Conservation (phyloP, 2,888 invertebrate genomes). For the Epinotia ramella region DNA sequence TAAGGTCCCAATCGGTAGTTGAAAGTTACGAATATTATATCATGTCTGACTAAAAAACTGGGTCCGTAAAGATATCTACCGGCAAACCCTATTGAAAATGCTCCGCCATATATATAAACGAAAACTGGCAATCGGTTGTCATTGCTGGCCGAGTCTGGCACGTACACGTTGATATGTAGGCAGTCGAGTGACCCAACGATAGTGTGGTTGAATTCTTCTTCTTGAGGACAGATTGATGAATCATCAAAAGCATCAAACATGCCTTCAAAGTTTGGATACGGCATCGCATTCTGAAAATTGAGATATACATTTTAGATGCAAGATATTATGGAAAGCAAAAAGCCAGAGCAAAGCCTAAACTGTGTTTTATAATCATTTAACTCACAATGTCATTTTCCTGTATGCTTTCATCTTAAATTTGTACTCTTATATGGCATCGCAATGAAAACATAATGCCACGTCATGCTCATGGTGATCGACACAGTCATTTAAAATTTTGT, state of each 20-base stretch:
- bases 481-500: no score
- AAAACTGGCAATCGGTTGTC: slow-evolving; percentile 61
- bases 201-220: slow-evolving; percentile 53
- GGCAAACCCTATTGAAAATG: slow-evolving; percentile 56
- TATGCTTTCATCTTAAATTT: no score
- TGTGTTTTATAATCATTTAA: no score
- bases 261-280: slow-evolving; percentile 58
- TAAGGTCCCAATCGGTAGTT: slow-evolving; percentile 70
- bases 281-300: slow-evolving; percentile 58
- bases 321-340: no score
- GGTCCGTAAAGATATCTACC: slow-evolving; percentile 60
- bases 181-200: slow-evolving; percentile 62
- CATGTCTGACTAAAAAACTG: slow-evolving; percentile 60
- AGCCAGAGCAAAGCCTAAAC: no score
- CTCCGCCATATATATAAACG: slow-evolving; percentile 67
- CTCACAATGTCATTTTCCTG: no score
- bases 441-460: no score
- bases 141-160: slow-evolving; percentile 59
- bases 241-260: slow-evolving; percentile 66
- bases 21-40: slow-evolving; percentile 64
- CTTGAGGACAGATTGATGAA: slow-evolving; percentile 64
- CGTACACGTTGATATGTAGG: slow-evolving; percentile 64
- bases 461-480: no score
- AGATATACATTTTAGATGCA: no score
- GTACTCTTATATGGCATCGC: no score